These are phyloP conservation scores for Anguilla rostrata DNA, from an alignment of 2,113 vertebrate species.

Conservation along the genomic window DNA sequence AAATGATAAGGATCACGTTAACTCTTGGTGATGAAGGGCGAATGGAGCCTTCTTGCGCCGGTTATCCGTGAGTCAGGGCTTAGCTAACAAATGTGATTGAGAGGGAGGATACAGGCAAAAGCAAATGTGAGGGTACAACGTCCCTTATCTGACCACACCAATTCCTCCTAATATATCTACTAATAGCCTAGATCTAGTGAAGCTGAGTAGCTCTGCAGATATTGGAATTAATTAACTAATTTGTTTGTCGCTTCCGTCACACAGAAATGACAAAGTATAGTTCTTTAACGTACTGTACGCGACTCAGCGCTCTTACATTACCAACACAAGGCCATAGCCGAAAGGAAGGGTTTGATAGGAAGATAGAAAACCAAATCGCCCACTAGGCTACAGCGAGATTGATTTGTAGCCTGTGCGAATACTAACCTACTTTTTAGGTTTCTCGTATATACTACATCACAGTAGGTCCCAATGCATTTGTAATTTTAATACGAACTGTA, in stretches of 20 bases:
- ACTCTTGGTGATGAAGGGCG: conserved; percentile 66
- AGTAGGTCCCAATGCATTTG: too few relatives aligned
- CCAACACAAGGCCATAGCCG: too few relatives aligned
- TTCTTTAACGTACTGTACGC: too few relatives aligned
- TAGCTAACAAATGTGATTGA: conserved; percentile 56
- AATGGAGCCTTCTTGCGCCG: conserved; percentile 51
- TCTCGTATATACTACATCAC: too few relatives aligned
- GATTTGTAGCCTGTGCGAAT: not conserved
- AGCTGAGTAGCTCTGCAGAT: not conserved
- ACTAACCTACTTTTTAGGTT: not conserved
- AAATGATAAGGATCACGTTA: conserved; percentile 45
- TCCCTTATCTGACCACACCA: conserved; percentile 14
- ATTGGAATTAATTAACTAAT: too few relatives aligned
- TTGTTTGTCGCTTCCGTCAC: too few relatives aligned
- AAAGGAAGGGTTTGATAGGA: not conserved
- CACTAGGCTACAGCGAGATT: too few relatives aligned
- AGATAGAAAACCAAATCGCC: too few relatives aligned
- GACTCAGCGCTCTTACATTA: too few relatives aligned
- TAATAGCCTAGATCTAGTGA: too few relatives aligned
- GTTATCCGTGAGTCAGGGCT: conserved; percentile 57
- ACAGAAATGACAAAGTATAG: too few relatives aligned
- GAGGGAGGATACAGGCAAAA: conserved; percentile 31
- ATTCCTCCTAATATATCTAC: too few relatives aligned
- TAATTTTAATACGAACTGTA: not conserved
- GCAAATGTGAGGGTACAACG: conserved; percentile 13